Evolutionary conservation across 1,140 invertebrate genomes (phyloP).

Genomic region (Drosophila prosaltans): DNA sequence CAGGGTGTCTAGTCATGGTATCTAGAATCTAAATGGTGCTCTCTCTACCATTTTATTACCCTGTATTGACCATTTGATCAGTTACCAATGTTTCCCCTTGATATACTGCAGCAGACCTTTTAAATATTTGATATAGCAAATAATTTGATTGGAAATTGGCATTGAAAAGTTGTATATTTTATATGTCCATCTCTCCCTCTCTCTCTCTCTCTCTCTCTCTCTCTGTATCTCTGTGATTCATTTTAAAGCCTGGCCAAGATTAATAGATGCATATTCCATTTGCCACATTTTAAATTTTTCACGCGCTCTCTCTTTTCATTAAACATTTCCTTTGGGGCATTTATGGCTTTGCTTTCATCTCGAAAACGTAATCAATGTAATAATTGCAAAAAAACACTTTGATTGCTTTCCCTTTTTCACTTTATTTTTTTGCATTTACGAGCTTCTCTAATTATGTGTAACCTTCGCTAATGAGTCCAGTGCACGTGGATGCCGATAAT

Average conservation of each 20-base stretch:
- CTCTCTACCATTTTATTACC: conserved; percentile 26
- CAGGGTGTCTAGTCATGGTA: conserved; percentile 3
- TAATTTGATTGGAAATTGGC: conserved; percentile 75
- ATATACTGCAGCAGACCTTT: conserved; percentile 52
- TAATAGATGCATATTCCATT: conserved; percentile 19
- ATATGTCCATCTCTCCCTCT: background rate
- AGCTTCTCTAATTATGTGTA: conserved; percentile 56
- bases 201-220: background rate
- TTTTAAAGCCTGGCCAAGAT: conserved; percentile 15
- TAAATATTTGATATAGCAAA: conserved; percentile 72
- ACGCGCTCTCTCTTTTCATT: too few species aligned
- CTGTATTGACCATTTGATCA: conserved; percentile 41
- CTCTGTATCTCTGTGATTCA: conserved; percentile 8
- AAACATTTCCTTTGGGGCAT: conserved; percentile 24
- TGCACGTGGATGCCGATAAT: conserved; percentile 21
- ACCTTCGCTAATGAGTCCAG: conserved; percentile 61
- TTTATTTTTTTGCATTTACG: conserved; percentile 5
- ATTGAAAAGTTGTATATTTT: conserved; percentile 25
- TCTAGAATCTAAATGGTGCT: background rate
- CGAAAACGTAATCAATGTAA: conserved; percentile 55
- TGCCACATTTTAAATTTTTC: conserved; percentile 27
- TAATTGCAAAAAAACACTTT: conserved; percentile 68
- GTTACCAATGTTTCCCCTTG: conserved; percentile 28
- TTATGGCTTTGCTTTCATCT: conserved; percentile 46
- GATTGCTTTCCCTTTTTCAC: conserved; percentile 42